These are phyloP conservation scores for Andrena haemorrhoa DNA, from an alignment of 2,888 invertebrate genomes.

Conservation along the genomic window DNA sequence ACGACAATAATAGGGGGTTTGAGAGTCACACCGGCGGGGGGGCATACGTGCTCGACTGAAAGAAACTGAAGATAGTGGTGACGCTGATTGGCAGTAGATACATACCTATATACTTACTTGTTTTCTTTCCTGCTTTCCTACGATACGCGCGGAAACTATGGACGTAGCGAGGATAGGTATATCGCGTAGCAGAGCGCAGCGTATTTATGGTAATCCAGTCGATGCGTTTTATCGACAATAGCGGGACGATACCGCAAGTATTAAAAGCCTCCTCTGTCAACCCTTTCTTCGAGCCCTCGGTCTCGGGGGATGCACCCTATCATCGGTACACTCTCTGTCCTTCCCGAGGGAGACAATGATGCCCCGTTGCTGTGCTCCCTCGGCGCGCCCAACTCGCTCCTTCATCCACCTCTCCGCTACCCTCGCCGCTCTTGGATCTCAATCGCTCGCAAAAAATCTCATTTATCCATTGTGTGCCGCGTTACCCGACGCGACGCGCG, in stretches of 20 bases:
- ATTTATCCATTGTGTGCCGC: conserved; percentile 83
- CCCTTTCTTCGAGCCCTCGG: conserved; percentile 79
- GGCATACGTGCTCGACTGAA: not conserved
- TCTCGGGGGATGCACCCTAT: conserved; percentile 83
- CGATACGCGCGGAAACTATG: not conserved
- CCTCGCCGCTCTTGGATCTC: conserved; percentile 78
- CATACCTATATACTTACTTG: not conserved
- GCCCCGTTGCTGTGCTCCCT: conserved; percentile 67
- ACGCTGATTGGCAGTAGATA: not conserved
- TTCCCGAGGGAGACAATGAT: conserved; percentile 81
- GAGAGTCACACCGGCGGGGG: not conserved
- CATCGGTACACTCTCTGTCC: conserved; percentile 80
- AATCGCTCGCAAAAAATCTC: conserved; percentile 84
- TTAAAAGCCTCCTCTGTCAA: conserved; percentile 83
- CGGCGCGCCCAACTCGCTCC: conserved; percentile 54
- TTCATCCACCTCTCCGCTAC: conserved; percentile 47
- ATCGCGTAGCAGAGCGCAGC: not conserved
- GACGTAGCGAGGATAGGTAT: not conserved
- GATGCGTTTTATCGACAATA: conserved; percentile 82
- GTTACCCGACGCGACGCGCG: conserved; percentile 67
- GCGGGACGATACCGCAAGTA: conserved; percentile 78
- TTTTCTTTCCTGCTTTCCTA: conserved; percentile 20
- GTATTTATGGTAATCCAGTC: conserved; percentile 81
- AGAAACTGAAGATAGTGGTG: not conserved
- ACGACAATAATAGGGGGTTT: too few relatives aligned